Conservation (phyloP, 2,113 vertebrate genomes). For the Halcyon malimbica region DNA sequence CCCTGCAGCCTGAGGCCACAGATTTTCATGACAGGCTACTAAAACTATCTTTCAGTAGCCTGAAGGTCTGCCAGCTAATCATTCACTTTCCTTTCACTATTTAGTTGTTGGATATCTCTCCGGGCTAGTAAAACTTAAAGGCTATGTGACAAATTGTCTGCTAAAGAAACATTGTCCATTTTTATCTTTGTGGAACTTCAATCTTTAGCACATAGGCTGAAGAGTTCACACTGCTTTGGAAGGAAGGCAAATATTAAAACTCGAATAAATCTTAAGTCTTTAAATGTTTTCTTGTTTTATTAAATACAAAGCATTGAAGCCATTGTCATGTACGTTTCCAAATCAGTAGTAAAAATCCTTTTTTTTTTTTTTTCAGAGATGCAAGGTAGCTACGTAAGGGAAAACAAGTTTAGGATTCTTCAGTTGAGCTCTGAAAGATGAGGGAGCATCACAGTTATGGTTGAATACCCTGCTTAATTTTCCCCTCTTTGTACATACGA, state of each 20-base stretch:
- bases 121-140: constrained; percentile 65
- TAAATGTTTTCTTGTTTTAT: background rate
- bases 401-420: background rate
- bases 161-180: constrained; percentile 40
- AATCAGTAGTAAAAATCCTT: background rate
- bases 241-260: background rate
- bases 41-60: constrained; percentile 72
- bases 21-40: constrained; percentile 79
- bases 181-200: constrained; percentile 34
- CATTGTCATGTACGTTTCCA: background rate
- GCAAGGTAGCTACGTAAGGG: background rate
- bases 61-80: constrained; percentile 67
- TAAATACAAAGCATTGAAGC: background rate
- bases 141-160: constrained; percentile 68
- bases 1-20: constrained; percentile 72
- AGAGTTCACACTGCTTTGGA: constrained; percentile 2
- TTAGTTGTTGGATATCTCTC: constrained; percentile 68
- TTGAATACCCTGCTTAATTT: background rate
- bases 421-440: background rate
- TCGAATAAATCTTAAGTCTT: background rate
- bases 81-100: constrained; percentile 70
- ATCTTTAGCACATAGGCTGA: background rate
- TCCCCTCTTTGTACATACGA: background rate
- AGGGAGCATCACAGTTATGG: background rate
- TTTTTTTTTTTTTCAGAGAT: background rate